Conservation (phyloP, 2,888 invertebrate genomes). For the Clistopyga incitator region DNA sequence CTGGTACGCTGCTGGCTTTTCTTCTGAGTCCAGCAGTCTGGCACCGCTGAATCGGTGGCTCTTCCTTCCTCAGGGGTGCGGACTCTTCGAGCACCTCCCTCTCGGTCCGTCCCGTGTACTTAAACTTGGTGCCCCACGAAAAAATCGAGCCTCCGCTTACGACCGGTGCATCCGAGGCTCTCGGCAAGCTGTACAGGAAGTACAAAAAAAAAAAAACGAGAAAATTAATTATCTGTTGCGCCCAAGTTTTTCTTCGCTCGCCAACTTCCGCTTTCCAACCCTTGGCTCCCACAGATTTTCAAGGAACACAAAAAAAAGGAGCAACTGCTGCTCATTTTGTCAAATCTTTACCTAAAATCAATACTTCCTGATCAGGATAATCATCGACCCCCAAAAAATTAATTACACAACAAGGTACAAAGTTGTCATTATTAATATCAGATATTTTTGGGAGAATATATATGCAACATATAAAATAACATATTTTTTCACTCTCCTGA, state of each 20-base stretch:
- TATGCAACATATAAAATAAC: too few species aligned
- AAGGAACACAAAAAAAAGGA: neutral
- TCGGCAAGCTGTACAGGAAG: conserved; percentile 89
- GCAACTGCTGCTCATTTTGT: neutral
- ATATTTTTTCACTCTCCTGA: neutral
- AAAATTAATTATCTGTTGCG: conserved; percentile 3
- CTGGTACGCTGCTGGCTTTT: conserved; percentile 94
- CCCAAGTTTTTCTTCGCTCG: neutral
- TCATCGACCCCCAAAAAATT: too few species aligned
- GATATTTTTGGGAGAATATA: too few species aligned
- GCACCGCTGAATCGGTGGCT: conserved; percentile 87
- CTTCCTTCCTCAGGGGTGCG: conserved; percentile 85
- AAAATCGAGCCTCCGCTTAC: conserved; percentile 96
- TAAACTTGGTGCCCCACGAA: conserved; percentile 97
- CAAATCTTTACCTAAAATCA: neutral
- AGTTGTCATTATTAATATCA: too few species aligned
- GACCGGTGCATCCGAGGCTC: conserved; percentile 94
- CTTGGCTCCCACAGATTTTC: neutral
- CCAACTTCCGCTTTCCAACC: neutral
- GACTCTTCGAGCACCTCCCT: conserved; percentile 94
- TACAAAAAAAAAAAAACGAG: conserved; percentile 26
- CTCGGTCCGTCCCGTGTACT: conserved; percentile 96
- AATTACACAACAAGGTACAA: too few species aligned
- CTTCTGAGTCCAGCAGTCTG: conserved; percentile 88
- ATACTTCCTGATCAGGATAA: neutral